Conservation (phyloP, 2,888 invertebrate genomes). For the Mactromeris polynyma region DNA sequence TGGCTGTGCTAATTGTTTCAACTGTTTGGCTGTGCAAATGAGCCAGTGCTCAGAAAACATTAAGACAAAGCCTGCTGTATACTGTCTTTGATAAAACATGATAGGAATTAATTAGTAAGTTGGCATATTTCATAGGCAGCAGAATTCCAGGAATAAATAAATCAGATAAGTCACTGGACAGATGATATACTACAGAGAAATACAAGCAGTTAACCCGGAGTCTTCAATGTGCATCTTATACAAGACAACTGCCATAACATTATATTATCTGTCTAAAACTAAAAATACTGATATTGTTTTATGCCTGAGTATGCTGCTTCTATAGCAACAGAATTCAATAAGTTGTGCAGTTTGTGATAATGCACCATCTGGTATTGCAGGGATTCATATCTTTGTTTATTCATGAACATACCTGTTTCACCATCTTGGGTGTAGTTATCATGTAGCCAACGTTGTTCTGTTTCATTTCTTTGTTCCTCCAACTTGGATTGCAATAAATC, state of each 20-base stretch:
- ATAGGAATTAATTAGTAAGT: background rate
- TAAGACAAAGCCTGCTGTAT: no score
- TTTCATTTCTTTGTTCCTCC: constrained; percentile 75
- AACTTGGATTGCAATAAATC: constrained; percentile 77
- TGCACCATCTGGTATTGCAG: background rate
- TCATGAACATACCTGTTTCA: constrained; percentile 88
- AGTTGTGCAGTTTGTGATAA: background rate
- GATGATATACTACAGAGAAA: background rate
- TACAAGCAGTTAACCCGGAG: background rate
- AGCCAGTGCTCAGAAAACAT: no score
- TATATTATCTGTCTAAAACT: no score
- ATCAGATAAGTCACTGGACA: background rate
- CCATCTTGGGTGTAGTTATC: constrained; percentile 83
- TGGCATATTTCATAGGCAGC: background rate
- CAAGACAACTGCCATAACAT: background rate
- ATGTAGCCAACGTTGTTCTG: constrained; percentile 78
- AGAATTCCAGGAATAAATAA: background rate
- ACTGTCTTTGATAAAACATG: background rate
- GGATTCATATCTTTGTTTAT: no score
- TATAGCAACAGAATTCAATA: background rate
- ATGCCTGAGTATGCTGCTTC: background rate
- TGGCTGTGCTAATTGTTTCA: no score
- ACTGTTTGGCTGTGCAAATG: no score
- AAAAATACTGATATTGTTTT: constrained; percentile 1
- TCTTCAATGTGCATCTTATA: background rate